These are phyloP conservation scores for Otis tarda DNA, from an alignment of 2,113 vertebrate genomes.

Conservation along the genomic window DNA sequence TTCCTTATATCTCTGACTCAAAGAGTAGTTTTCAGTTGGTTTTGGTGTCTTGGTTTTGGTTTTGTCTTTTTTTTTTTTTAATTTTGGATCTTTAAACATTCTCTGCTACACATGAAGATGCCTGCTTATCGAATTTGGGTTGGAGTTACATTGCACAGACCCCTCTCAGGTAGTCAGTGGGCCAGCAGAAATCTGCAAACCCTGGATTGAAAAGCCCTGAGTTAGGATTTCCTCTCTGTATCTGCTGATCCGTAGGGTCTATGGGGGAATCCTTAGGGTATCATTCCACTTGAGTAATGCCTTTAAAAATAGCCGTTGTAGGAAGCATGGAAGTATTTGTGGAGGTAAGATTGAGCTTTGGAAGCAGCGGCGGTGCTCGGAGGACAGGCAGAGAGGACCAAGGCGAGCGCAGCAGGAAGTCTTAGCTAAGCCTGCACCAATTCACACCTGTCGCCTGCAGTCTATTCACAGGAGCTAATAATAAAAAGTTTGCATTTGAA, in stretches of 20 bases:
- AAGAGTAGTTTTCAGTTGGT: background rate
- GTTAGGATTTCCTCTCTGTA: background rate
- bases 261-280: background rate
- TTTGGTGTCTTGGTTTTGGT: background rate
- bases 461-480: constrained; percentile 42
- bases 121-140: background rate
- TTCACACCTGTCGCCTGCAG: constrained; percentile 48
- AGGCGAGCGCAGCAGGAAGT: background rate
- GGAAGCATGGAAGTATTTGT: background rate
- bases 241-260: background rate
- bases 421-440: background rate
- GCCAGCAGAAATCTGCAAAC: background rate
- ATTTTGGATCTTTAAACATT: background rate
- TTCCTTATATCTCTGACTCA: background rate
- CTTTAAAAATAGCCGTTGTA: background rate
- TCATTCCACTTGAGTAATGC: background rate
- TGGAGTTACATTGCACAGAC: background rate
- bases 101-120: background rate
- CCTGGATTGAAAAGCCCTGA: background rate
- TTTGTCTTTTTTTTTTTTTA: background rate
- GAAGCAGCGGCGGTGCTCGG: background rate
- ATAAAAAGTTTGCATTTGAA: background rate
- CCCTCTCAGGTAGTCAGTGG: background rate
- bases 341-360: background rate
- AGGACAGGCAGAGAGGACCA: background rate